Base-by-base conservation (phyloP, 1,140 invertebrate species). In the Caerostris darwini region DNA sequence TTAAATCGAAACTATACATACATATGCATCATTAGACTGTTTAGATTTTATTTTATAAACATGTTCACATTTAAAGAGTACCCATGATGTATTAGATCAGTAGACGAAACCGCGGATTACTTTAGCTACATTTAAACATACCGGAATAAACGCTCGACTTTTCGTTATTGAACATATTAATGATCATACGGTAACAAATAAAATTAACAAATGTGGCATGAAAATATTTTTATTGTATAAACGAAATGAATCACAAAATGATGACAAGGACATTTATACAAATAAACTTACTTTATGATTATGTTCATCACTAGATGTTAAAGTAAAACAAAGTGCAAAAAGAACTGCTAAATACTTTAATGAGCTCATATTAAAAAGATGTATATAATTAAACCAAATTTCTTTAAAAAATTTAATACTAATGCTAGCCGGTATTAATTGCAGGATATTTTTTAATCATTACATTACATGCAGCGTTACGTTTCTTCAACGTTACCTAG, bases 251-350 rank as follows among this genome's bases (percentile, higher is more conserved):
- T 5, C 10, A 50, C 34, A 8, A 17, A 57, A 85, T 58, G 57
- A 34, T 85, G 57, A 83, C 34, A 71, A 7, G 8, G 71, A 91
- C 90, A 91, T 91, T 91, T 91, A 56, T 57, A 6, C 57, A 87
- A 87, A 88, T 53, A 81, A 81, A 90, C 91, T 94, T 94, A 94
- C 94, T 86, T 86, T 93, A 90, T 94, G 94, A 83, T 12, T 93
- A 85, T 94, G 94, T 90, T 94, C 94, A 90, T 94, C 94, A 71
- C 91, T 93, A 58, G 93, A 85, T 61, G 94, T 93, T 85, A 90
- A 85, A 14, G 61, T 58, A 67, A 94, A 94, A 90, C 85, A 93
- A 69, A 90, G n/a, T 12, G 77, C 14, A 86, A 94, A 77, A 64
- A 93, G 34, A 57, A 89, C 19, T 3, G 58, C 87, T 57, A 83